Conservation (phyloP, 2,797 vertebrate species). For the Chelonia mydas region DNA sequence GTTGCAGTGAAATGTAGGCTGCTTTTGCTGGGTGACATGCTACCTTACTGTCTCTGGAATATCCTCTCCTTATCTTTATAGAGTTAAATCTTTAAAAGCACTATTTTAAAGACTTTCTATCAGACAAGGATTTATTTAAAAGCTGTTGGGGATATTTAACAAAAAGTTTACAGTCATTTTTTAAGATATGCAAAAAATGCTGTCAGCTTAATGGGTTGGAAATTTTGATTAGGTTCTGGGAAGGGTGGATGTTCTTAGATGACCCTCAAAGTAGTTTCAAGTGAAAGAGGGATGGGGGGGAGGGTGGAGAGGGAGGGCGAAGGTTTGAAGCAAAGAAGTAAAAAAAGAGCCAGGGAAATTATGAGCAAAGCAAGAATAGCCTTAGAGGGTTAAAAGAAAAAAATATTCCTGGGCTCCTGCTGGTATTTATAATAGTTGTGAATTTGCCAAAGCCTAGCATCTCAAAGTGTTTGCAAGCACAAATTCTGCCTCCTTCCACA, state of each 20-base stretch:
- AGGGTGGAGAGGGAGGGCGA: constrained; percentile 15
- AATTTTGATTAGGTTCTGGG: constrained; percentile 35
- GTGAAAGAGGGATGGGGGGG: not conserved
- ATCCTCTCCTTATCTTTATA: not conserved
- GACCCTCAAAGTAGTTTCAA: constrained; percentile 72
- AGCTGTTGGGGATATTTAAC: not conserved
- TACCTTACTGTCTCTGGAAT: constrained; percentile 20
- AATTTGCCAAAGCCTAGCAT: constrained; percentile 42
- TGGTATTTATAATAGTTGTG: constrained; percentile 66
- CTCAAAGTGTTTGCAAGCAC: not conserved
- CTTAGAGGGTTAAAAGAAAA: not conserved
- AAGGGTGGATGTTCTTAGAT: constrained; percentile 60
- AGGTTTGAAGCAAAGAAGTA: constrained; percentile 58
- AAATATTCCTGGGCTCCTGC: not conserved
- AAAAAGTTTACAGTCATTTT: not conserved
- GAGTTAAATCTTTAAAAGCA: not conserved
- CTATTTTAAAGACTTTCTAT: not conserved
- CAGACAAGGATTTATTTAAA: not conserved
- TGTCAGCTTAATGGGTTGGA: constrained; percentile 40
- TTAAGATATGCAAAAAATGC: not conserved
- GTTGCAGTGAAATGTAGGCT: constrained; percentile 18
- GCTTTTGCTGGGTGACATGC: constrained; percentile 53
- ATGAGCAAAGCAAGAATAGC: constrained; percentile 2
- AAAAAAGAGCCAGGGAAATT: constrained; percentile 69
- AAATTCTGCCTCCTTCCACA: not conserved